phyloP scores from a whole-genome alignment of 2,113 vertebrate species.

The Serilophus lunatus region DNA sequence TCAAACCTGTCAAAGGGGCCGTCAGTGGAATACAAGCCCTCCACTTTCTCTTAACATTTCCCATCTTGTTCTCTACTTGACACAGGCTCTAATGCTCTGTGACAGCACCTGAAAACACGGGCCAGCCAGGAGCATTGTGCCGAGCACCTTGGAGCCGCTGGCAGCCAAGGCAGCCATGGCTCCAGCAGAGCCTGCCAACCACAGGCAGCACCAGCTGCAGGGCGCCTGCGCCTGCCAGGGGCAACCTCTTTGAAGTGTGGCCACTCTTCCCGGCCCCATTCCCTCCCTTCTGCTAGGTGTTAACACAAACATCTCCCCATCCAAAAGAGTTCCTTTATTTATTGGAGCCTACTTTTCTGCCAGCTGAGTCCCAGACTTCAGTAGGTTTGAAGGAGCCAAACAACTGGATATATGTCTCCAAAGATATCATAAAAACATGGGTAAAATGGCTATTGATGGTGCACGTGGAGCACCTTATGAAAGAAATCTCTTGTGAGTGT shows the following conservation, averaged over 20 bases:
- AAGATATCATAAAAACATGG: slow-evolving; percentile 22
- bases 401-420: slow-evolving; percentile 25
- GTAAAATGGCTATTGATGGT: background rate
- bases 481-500: slow-evolving; percentile 21
- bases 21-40: background rate
- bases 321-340: slow-evolving; percentile 41
- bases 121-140: background rate
- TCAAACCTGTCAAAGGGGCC: accelerated
- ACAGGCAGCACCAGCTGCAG: background rate
- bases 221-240: background rate
- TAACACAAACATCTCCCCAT: slow-evolving; percentile 10
- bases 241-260: slow-evolving; percentile 16
- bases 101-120: background rate
- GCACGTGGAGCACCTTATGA: background rate
- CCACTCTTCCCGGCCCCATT: background rate
- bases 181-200: background rate
- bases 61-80: background rate
- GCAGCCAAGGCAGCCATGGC: background rate
- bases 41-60: background rate
- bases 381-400: slow-evolving; percentile 29
- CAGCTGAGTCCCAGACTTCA: background rate
- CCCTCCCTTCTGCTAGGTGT: slow-evolving; percentile 10
- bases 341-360: background rate
- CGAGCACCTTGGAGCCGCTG: background rate
- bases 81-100: background rate